Evolutionary conservation across 2,888 invertebrate genomes (phyloP).

Genomic region (Microdon myrmicae): DNA sequence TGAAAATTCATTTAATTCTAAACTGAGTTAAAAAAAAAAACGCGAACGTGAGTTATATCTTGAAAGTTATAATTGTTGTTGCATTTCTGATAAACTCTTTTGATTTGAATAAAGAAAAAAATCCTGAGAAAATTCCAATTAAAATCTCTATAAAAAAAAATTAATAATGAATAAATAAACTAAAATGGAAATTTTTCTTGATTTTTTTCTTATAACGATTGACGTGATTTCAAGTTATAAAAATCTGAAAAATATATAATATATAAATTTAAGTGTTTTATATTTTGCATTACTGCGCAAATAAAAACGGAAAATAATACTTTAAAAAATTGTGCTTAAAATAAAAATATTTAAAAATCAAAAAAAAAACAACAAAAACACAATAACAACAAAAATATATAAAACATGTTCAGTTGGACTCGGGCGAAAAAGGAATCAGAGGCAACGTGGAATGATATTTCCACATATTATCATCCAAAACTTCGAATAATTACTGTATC

Average conservation of each 20-base stretch:
- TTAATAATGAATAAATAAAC: background rate
- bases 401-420: conserved; percentile 66
- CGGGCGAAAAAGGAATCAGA: conserved; percentile 63
- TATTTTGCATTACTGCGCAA: conserved; percentile 59
- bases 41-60: conserved; percentile 23
- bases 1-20: background rate
- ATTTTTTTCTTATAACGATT: too few species aligned
- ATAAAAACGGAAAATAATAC: conserved; percentile 19
- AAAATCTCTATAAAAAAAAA: conserved; percentile 14
- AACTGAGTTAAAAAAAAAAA: conserved; percentile 12
- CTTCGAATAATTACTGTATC: conserved; percentile 67
- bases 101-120: conserved; percentile 53
- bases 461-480: conserved; percentile 65
- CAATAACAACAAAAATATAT: conserved; percentile 30
- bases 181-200: too few species aligned
- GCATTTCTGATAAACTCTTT: conserved; percentile 32
- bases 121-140: conserved; percentile 52
- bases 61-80: background rate
- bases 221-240: background rate
- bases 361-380: conserved; percentile 37
- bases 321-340: conserved; percentile 29
- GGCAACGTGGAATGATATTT: conserved; percentile 69
- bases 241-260: conserved; percentile 17
- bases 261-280: conserved; percentile 65
- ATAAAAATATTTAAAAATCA: conserved; percentile 29